phyloP scores from a whole-genome alignment of 2,113 vertebrate genomes.

The Glaucidium brasilianum region DNA sequence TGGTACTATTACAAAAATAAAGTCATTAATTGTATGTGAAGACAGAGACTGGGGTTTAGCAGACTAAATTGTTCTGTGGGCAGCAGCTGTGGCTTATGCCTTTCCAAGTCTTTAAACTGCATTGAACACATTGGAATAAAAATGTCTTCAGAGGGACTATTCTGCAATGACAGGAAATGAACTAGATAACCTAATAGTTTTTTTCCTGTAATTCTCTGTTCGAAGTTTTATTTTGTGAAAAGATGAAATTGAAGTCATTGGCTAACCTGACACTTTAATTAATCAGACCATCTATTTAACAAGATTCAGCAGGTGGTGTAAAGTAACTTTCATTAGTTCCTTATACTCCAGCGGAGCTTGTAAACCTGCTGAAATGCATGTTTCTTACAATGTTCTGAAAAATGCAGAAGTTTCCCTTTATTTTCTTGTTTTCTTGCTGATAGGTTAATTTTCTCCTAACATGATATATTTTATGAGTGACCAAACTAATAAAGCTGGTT shows the following conservation, averaged over 20 bases:
- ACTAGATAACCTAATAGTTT: background rate
- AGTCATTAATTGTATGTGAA: background rate
- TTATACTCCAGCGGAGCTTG: slow-evolving; percentile 5
- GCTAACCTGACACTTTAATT: background rate
- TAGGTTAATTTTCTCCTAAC: background rate
- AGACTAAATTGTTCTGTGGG: background rate
- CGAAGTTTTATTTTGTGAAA: background rate
- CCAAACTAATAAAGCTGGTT: background rate
- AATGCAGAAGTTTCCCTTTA: background rate
- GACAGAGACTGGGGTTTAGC: background rate
- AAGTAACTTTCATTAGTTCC: background rate
- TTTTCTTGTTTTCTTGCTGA: background rate
- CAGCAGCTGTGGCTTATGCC: background rate
- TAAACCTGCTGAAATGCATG: background rate
- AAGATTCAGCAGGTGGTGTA: background rate
- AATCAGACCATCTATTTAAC: background rate
- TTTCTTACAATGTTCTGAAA: background rate
- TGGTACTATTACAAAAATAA: background rate
- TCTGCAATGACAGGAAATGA: background rate
- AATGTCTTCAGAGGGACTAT: background rate
- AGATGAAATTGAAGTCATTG: background rate
- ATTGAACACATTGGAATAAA: background rate
- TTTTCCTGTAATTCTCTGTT: background rate
- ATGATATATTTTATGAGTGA: background rate
- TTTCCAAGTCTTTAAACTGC: background rate